Evolutionary conservation across 2,888 invertebrate species (phyloP), one percentile per base, ranked within the genome.

Genomic region (Synanthedon andrenaeformis): DNA sequence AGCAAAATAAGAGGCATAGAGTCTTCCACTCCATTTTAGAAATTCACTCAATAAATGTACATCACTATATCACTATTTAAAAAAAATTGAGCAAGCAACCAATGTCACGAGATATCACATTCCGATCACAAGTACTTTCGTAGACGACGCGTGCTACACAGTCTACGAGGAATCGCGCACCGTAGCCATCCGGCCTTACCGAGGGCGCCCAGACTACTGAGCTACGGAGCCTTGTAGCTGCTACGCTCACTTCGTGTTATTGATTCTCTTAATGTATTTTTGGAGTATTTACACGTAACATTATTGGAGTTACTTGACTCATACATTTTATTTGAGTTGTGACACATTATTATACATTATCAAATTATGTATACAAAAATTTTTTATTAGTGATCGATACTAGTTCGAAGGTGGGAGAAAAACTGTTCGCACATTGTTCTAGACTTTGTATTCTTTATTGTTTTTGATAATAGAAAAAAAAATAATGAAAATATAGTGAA

Each of bases 231-330:
- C 35, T 35, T 35, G 35, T 35, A 35, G 35, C 35, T 8, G 69
- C 70, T 72, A 72, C 70, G 73, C 69, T 72, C 65, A 67, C 65
- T 71, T 68, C n/a, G 63, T 79, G 70, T 79, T 86, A 86, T 86
- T 84, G 86, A 86, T 86, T 87, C 83, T 83, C 82, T 83, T 81
- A 86, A 79, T 82, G 82, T 81, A 84, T 86, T 86, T 85, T 85
- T 80, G 80, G 81, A 69, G 69, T 82, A 82, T 83, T 82, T 73
- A 79, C 71, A 74, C 67, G 69, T 70, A 66, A 69, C 69, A 62
- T 63, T 66, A 41, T 54, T n/a, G n/a, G 35, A 55, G 52, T 49
- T 45, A 41, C 51, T 52, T 55, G 53, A 60, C 59, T 58, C 55
- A 23, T 17, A 45, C 35, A 35, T 35, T 10, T 35, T 35, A 45